Conservation (phyloP, 1,140 invertebrate species). For the Portunus trituberculatus region DNA sequence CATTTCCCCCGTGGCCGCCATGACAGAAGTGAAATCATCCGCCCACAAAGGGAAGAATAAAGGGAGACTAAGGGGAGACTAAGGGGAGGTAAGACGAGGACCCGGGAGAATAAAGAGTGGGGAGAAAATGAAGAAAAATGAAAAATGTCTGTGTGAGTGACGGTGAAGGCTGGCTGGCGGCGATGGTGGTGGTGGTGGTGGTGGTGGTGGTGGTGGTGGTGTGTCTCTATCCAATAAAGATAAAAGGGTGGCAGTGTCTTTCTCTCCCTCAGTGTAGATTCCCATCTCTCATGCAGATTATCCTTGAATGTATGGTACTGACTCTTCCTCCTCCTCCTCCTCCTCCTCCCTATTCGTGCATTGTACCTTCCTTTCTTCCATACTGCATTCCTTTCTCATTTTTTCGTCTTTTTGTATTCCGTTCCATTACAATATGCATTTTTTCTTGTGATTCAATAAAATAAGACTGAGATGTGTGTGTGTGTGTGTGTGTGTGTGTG, state of each 20-base stretch:
- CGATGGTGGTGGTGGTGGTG: not conserved
- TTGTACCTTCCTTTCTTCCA: not conserved
- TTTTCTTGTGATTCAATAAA: too few species aligned
- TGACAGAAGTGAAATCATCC: not conserved
- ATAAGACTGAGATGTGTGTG: not conserved
- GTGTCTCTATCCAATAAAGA: slow-evolving; percentile 56
- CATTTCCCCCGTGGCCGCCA: not conserved
- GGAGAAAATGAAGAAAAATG: not conserved
- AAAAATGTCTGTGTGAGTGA: not conserved
- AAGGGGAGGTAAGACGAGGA: not conserved
- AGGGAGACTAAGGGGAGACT: not conserved
- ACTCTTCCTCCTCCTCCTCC: not conserved
- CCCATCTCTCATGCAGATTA: slow-evolving; percentile 60
- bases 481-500: not conserved
- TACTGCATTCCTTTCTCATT: not conserved
- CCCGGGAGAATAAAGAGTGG: not conserved
- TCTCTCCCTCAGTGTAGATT: slow-evolving; percentile 30
- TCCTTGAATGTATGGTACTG: slow-evolving; percentile 37
- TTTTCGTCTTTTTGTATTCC: not conserved
- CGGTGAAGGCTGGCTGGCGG: not conserved
- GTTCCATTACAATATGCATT: not conserved
- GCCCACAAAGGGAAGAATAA: not conserved
- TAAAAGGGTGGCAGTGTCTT: slow-evolving; percentile 36
- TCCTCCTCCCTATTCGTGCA: not conserved
- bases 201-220: not conserved